Base-by-base conservation (phyloP, 1,140 invertebrate species). In the Trichogramma pretiosum region DNA sequence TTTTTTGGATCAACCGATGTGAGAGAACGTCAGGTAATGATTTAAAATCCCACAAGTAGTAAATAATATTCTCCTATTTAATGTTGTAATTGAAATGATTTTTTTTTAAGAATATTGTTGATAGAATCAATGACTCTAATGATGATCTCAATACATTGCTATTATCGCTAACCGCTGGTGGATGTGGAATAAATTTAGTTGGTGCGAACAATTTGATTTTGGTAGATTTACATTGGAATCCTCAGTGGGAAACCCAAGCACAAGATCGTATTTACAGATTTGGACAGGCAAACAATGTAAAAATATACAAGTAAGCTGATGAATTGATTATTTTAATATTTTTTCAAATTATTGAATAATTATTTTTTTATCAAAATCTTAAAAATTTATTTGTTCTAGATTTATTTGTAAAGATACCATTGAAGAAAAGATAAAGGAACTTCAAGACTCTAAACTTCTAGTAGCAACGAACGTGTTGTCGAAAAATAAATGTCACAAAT, bases 141-240 rank as follows among this genome's bases (percentile, higher is more conserved):
- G 62, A 65, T 33, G 16, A 51, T 24, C 44, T 57, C 13, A 56
- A 81, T 72, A 70, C 89, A 17, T 75, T 94, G 58, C 66, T 94
- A 17, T 68, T 95, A 1, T 93, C 90, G 0, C 70, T 95, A 36
- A 82, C 79, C 39, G 89, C 90, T 48, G 92, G 92, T 41, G 91
- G 91, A 28, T 89, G 92, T 36, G 91, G 91, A 1, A 69, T 95
- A 1, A 95, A 96, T 75, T 70, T 95, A 35, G 77, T 87, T 44
- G 91, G 89, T 18, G 92, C 81, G 0, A 94, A 91, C 74, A 87
- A 95, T 70, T 70, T 96, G 11, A 79, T 95, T 26, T 60, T 97
- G 4, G 56, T 93, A 3, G 93, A 96, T 72, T 72, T 90, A 26
- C 92, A 95, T 66, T 96, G 92, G 92, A 96, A 96, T 75, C 93